Evolutionary conservation across 2,888 invertebrate species (phyloP), one percentile per base, ranked within the genome.

Genomic region (Omphaloscelis lunosa): DNA sequence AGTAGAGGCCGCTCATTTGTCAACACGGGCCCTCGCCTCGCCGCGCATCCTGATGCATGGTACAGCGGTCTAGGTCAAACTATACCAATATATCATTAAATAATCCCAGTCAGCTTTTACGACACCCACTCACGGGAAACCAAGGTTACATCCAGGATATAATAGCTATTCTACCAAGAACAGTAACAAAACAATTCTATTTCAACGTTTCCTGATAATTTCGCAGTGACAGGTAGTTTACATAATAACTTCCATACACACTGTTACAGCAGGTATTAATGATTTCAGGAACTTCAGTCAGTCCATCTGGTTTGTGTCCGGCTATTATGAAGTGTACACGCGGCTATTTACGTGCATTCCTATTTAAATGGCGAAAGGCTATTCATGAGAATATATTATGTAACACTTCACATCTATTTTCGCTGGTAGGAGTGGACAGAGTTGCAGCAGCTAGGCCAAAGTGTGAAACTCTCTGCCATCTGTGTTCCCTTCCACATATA

Each of bases 241-340:
- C 29, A 15, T 27, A 63, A 76, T 79, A 82, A 68, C 62, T 79
- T 8, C 20, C 20, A 11, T 15, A 63, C 23, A 59, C 82, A 63
- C 15, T 56, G 67, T 75, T 34, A 75, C 41, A 23, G 34, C 58
- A 63, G 34, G 82, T 59, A 79, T 79, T 79, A 63, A 75, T 68
- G 62, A 63, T 27, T 75, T 51, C 29, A 67, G 82, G 23, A 82
- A 68, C 62, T 58, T 63, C 34, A 8, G 48, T 27, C 5, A 23
- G 29, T 41, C 4, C 23, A 7, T 59, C 82, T 82, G 79, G 67
- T 59, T 76, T 82, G n/a, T 76, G 68, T 82, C n/a, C 15, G 34
- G 41, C 17, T 75, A 5, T 67, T 76, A 82, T 75, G 58, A 82
- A 75, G 23, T 20, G 58, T 41, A 53, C 41, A 63, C 56, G 29